Evolutionary conservation across 23 tunicate species (phyloP), one percentile per base, ranked within the genome.

Genomic region (Diplosoma virens): DNA sequence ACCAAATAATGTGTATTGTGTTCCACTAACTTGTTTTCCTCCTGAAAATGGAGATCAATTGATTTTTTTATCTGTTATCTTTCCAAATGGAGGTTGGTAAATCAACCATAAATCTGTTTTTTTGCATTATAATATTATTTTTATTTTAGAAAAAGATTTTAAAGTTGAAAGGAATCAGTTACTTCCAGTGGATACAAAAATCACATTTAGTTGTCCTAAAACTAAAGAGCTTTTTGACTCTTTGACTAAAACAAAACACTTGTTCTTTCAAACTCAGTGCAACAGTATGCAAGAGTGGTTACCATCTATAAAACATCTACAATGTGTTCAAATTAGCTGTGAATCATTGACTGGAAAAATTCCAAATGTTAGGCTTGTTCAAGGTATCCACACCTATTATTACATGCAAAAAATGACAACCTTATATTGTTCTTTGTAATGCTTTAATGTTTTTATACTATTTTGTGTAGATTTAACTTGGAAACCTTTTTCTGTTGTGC

Each of bases 401-500:
- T n/a, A n/a, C n/a, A n/a, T n/a, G n/a, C n/a, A n/a, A n/a, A n/a
- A n/a, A n/a, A n/a, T n/a, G n/a, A n/a, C n/a, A n/a, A 18, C 20
- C 55, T 18, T 47, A 18, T 20, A n/a, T 47, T 47, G 55, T 0
- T 20, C 20, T 18, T 0, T 18, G 55, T 0, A 47, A 47, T 18
- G 20, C 20, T 0, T n/a, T n/a, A n/a, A n/a, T n/a, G n/a, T n/a
- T n/a, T n/a, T n/a, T n/a, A n/a, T n/a, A n/a, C n/a, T 14, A 69
- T 23, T 36, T 22, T 37, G 14, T 32, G 7, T 0, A 69, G 55
- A 69, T 69, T 69, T 34, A 23, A 33, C 55, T 4, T 75, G 84
- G 84, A 9, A 56, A 1, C 80, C 73, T 66, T 67, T 79, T 36
- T 87, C 93, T 21, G 75, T 67, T 30, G 84, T 67, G 20, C 53